Evolutionary conservation across 2,888 invertebrate species (phyloP).

Genomic region (Autographa pulchrina): DNA sequence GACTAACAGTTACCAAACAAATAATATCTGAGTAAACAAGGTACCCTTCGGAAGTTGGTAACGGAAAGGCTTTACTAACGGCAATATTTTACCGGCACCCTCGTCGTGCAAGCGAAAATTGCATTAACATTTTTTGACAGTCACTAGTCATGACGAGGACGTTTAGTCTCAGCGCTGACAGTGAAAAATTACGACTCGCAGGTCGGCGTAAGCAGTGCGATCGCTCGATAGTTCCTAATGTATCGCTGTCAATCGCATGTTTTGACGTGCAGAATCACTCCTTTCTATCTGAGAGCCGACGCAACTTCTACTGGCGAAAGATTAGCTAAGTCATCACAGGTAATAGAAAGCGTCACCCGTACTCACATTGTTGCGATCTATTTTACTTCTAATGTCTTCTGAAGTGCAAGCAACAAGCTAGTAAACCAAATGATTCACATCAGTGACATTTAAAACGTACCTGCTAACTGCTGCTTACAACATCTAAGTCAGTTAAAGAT

Average conservation of each 20-base stretch:
- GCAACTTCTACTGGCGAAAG: slow-evolving; percentile 66
- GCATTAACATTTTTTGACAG: slow-evolving; percentile 86
- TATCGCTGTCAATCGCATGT: slow-evolving; percentile 86
- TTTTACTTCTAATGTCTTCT: slow-evolving; percentile 65
- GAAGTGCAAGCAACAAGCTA: slow-evolving; percentile 14
- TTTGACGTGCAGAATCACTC: slow-evolving; percentile 85
- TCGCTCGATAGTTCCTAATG: slow-evolving; percentile 86
- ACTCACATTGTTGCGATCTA: slow-evolving; percentile 71
- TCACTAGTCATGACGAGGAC: slow-evolving; percentile 86
- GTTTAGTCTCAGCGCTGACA: slow-evolving; percentile 84
- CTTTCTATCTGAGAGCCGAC: slow-evolving; percentile 73
- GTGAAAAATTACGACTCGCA: slow-evolving; percentile 85
- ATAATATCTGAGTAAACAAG: slow-evolving; percentile 70
- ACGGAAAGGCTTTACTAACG: slow-evolving; percentile 63
- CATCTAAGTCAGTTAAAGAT: slow-evolving; percentile 60
- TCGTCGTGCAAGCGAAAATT: slow-evolving; percentile 76
- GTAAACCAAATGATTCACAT: slow-evolving; percentile 3
- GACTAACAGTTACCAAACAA: slow-evolving; percentile 64
- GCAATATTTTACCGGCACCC: slow-evolving; percentile 75
- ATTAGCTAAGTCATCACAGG: slow-evolving; percentile 77
- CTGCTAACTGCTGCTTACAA: slow-evolving; percentile 63
- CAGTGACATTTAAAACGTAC: slow-evolving; percentile 21
- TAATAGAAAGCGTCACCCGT: slow-evolving; percentile 73
- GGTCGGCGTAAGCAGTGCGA: slow-evolving; percentile 76
- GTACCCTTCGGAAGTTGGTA: slow-evolving; percentile 60